phyloP scores from a whole-genome alignment of 64 coral and sea anemone species.

The Montipora foliosa region DNA sequence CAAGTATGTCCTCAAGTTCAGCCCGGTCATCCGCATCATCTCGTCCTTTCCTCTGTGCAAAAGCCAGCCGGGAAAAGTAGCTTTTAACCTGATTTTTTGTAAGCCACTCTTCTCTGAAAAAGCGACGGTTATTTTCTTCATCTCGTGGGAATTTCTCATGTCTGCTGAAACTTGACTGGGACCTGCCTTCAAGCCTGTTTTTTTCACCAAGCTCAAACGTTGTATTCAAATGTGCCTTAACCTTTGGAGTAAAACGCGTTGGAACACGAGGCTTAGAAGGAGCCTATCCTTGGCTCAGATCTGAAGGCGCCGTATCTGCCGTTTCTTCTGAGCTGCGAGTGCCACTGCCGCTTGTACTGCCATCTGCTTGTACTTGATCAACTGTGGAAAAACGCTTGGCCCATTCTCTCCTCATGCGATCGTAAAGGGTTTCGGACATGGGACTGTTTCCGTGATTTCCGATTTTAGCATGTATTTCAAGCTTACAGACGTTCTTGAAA shows the following conservation, averaged over 20 bases:
- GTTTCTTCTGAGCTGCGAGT: too few species aligned
- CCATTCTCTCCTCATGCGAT: slow-evolving; percentile 6
- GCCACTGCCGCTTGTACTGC: too few species aligned
- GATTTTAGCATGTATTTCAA: not conserved
- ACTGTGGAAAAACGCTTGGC: not conserved
- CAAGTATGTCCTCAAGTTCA: slow-evolving; percentile 25
- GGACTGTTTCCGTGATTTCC: not conserved
- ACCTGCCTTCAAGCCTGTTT: too few species aligned
- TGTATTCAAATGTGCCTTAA: too few species aligned
- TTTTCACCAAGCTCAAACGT: too few species aligned
- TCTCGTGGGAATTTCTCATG: too few species aligned
- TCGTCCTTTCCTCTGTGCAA: slow-evolving; percentile 13
- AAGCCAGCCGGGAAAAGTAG: slow-evolving; percentile 26
- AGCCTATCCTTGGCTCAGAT: too few species aligned
- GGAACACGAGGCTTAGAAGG: too few species aligned
- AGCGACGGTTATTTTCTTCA: slow-evolving; percentile 1
- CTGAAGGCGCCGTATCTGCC: too few species aligned
- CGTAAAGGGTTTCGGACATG: not conserved
- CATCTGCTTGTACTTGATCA: too few species aligned
- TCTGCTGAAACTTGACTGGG: too few species aligned
- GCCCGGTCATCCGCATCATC: slow-evolving; percentile 1
- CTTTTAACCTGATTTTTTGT: not conserved
- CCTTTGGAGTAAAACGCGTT: too few species aligned
- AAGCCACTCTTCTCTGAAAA: slow-evolving; percentile 21
- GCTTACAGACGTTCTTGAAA: not conserved